Evolutionary conservation across 2,797 vertebrate species (phyloP), one percentile per base, ranked within the genome.

Genomic region (Pelochelys cantorii): DNA sequence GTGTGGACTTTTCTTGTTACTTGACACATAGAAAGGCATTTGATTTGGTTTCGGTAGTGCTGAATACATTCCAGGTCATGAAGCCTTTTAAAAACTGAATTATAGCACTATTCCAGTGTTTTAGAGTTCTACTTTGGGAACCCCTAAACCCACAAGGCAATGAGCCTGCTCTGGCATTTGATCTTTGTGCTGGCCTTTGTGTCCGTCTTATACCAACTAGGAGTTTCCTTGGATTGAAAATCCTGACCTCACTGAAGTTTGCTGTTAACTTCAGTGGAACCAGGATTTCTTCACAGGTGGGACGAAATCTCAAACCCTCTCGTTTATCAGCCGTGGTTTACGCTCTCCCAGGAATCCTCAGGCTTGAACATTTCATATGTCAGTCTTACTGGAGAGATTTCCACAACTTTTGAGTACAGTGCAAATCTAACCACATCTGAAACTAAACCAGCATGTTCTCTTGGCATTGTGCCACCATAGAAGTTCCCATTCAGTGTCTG

Each of bases 11-110:
- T 91, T 89, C 23, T 53, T 85, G 42, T 93, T 95, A 77, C 53
- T 52, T 93, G 85, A 60, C 31, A 54, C 53, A 60, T 53, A 60
- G 37, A 93, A 34, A 74, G 88, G 22, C 4, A 0, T 75, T 91
- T 79, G n/a, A n/a, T 52, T 93, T 80, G 29, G 29, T 89, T 79
- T 80, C 71, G 93, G 55, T 22, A 90, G 22, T 56, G 79, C 95
- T 57, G 60, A 90, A 71, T 83, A 65, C 90, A 22, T 86, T 80
- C 54, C 54, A 60, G 2, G 78, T 12, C 56, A 52, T 37, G 4
- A 84, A 74, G 11, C 74, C 90, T 92, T 74, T 93, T 95, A 83
- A 91, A 95, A 91, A 54, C 9, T 22, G 65, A 90, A 56, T 0
- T 1, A 54, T 34, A 57, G 10, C 0, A 42, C 48, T 68, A 13